Evolutionary conservation across 2,113 vertebrate genomes (phyloP), one percentile per base, ranked within the genome.

Genomic region (Pomatorhinus ruficollis): DNA sequence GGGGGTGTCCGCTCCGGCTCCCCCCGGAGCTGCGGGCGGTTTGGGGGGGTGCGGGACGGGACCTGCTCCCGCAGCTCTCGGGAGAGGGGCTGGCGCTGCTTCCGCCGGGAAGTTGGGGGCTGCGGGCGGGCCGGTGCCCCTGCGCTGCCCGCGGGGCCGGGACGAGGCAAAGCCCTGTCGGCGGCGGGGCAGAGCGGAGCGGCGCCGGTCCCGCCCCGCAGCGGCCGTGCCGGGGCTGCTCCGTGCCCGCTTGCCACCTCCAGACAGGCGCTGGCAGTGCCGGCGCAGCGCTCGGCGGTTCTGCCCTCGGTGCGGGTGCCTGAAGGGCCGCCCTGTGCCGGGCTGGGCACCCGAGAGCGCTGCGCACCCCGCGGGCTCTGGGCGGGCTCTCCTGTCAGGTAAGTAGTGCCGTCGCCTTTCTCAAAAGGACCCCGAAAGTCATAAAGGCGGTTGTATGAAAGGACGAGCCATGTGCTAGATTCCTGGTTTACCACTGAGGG

Each of bases 401-500:
- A 44, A 8, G 20, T 11, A 2, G 15, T 19, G 59, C 52, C 21
- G n/a, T n/a, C 39, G 27, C 47, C 56, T 45, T 13, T 52, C 70
- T 30, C 54, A 0, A 1, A 50, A 45, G 19, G 68, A 19, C 13
- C 65, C 47, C 33, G 5, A 12, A 13, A 7, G 17, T 14, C 78
- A 0, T 6, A 1, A 8, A 12, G 30, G 7, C 50, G 19, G 23
- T 7, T 23, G 27, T 14, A 15, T 33, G 39, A 10, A 2, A 15
- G 30, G 44, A 35, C 18, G 0, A 1, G 28, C 28, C 9, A 2
- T 18, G 28, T 6, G 27, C 22, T 16, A 5, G 20, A 23, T 18
- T 47, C 21, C 8, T 6, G 74, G 4, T 17, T 64, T 18, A 9
- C 10, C 35, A 0, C 18, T 16, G 52, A 5, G 10, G 3, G 0